Evolutionary conservation across 2,888 invertebrate genomes (phyloP).

Genomic region (Spialia ferax): DNA sequence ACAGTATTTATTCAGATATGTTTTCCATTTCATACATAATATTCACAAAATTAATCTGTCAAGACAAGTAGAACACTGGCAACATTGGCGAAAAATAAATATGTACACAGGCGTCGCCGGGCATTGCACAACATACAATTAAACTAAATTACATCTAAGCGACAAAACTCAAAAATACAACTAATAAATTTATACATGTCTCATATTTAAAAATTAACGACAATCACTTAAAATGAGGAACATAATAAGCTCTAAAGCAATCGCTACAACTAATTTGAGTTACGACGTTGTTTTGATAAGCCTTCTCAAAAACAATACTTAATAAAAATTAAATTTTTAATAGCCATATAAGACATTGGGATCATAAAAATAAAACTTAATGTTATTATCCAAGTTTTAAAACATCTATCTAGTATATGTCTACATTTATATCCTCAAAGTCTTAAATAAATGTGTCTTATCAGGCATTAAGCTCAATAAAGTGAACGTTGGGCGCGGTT

Average conservation of each 20-base stretch:
- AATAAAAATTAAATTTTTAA: not conserved
- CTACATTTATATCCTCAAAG: not conserved
- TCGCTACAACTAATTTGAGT: slow-evolving; percentile 29
- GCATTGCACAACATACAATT: slow-evolving; percentile 51
- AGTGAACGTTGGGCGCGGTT: not conserved
- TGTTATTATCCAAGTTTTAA: not conserved
- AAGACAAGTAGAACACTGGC: slow-evolving; percentile 42
- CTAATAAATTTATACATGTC: slow-evolving; percentile 40
- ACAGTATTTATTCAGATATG: slow-evolving; percentile 41
- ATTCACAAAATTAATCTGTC: slow-evolving; percentile 27
- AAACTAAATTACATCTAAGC: slow-evolving; percentile 50
- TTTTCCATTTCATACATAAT: slow-evolving; percentile 36
- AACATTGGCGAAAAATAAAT: slow-evolving; percentile 50
- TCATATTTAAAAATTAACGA: slow-evolving; percentile 45
- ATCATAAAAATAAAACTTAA: not conserved
- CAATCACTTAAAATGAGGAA: slow-evolving; percentile 55
- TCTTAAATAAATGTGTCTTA: not conserved
- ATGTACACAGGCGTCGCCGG: slow-evolving; percentile 45
- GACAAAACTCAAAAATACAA: slow-evolving; percentile 45
- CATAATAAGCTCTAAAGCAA: slow-evolving; percentile 41
- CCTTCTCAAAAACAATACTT: slow-evolving; percentile 7
- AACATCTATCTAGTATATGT: not conserved
- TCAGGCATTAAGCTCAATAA: slow-evolving; percentile 6
- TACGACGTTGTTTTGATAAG: not conserved
- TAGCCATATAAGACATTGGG: not conserved